phyloP scores from a whole-genome alignment of 2,113 vertebrate genomes.

The Charadrius vociferus region DNA sequence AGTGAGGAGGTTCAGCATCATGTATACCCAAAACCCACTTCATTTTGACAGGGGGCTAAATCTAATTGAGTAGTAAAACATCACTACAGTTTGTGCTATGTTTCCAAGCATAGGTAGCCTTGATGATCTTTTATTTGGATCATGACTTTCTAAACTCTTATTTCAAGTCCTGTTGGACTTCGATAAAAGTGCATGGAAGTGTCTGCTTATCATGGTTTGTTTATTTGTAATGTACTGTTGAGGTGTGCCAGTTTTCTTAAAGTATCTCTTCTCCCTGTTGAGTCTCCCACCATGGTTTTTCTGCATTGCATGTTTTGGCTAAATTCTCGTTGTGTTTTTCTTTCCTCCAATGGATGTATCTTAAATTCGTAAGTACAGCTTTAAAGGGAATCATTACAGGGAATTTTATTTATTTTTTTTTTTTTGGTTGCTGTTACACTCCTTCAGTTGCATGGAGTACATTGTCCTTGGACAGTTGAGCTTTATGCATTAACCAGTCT shows the following conservation, averaged over 20 bases:
- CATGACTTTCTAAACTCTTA: background rate
- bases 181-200: background rate
- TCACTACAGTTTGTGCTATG: background rate
- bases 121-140: background rate
- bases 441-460: background rate
- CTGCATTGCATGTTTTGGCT: background rate
- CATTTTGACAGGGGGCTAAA: background rate
- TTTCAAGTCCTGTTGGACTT: background rate
- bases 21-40: background rate
- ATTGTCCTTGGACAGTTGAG: background rate
- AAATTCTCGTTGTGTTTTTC: background rate
- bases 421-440: fast-evolving
- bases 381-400: background rate
- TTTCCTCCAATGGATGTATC: background rate
- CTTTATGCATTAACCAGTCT: background rate
- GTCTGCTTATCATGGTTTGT: background rate
- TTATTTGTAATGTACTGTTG: background rate
- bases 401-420: background rate
- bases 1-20: background rate
- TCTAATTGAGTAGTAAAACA: background rate
- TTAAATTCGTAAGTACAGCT: background rate
- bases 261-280: background rate
- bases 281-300: background rate
- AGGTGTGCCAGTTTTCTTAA: background rate
- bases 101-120: background rate